Conservation (phyloP, 92 coral and sea anemone genomes). For the Phenganax stokvisi region DNA sequence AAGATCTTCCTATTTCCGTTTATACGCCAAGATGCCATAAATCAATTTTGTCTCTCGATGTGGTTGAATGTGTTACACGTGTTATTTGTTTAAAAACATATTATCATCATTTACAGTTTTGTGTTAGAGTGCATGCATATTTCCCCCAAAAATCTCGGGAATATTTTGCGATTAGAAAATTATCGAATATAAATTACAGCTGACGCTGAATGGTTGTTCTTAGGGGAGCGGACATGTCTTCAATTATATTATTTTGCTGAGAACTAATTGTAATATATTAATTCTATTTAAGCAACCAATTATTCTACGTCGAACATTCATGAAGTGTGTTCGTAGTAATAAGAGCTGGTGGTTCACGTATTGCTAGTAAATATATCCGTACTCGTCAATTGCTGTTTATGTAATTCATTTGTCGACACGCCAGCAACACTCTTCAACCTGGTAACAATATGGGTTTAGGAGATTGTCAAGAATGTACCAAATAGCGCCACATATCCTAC, state of each 20-base stretch:
- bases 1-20: not conserved
- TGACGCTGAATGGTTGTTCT: not conserved
- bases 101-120: no score
- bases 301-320: not conserved
- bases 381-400: constrained; percentile 32
- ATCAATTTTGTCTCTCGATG: not conserved
- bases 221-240: constrained; percentile 9
- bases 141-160: constrained; percentile 7
- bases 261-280: not conserved
- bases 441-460: constrained; percentile 39
- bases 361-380: not conserved
- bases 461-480: constrained; percentile 43
- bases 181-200: not conserved
- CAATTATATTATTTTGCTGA: not conserved
- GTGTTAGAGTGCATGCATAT: not conserved
- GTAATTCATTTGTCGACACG: constrained; percentile 43
- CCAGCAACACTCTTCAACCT: constrained; percentile 26
- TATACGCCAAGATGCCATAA: not conserved
- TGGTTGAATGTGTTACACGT: no score
- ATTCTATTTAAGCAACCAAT: constrained; percentile 3
- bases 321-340: not conserved
- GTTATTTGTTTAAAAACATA: no score
- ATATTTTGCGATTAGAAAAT: constrained; percentile 19
- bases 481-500: constrained; percentile 40
- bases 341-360: no score